Percentiles rank a stretch among this genome's conserved stretches.
Conservation (phyloP, 1,140 invertebrate species). For the Drosophila persimilis region DNA sequence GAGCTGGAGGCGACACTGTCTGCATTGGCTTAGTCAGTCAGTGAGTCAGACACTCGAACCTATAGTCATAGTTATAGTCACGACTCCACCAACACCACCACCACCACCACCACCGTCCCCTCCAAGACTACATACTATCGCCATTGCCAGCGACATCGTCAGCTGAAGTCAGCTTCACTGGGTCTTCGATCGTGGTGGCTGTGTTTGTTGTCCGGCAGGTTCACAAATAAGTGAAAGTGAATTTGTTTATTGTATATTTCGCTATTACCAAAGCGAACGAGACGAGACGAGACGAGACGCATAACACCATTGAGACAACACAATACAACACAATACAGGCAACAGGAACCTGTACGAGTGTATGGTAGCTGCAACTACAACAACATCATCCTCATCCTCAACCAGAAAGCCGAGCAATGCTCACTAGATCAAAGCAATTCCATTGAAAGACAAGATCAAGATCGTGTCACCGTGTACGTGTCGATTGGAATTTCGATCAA, state of each 20-base stretch:
- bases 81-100: conserved; percentile 18
- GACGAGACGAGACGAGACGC: conserved; percentile 39
- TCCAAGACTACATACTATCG: conserved; percentile 12
- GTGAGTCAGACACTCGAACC: conserved; percentile 63
- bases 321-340: not conserved
- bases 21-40: conserved; percentile 51
- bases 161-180: not conserved
- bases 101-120: not conserved
- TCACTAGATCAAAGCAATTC: conserved; percentile 9
- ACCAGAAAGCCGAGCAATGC: conserved; percentile 17
- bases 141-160: not conserved
- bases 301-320: conserved; percentile 45
- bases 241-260: conserved; percentile 79
- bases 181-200: conserved; percentile 3
- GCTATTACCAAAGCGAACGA: conserved; percentile 74
- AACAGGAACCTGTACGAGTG: conserved; percentile 1
- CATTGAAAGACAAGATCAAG: conserved; percentile 12
- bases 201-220: conserved; percentile 48
- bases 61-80: conserved; percentile 48
- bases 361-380: too few relatives aligned
- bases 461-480: not conserved
- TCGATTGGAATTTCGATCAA: not conserved
- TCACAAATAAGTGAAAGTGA: conserved; percentile 81
- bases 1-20: conserved; percentile 28
- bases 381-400: not conserved